phyloP scores from a whole-genome alignment of 2,113 vertebrate species.

The Hymenochirus boettgeri region DNA sequence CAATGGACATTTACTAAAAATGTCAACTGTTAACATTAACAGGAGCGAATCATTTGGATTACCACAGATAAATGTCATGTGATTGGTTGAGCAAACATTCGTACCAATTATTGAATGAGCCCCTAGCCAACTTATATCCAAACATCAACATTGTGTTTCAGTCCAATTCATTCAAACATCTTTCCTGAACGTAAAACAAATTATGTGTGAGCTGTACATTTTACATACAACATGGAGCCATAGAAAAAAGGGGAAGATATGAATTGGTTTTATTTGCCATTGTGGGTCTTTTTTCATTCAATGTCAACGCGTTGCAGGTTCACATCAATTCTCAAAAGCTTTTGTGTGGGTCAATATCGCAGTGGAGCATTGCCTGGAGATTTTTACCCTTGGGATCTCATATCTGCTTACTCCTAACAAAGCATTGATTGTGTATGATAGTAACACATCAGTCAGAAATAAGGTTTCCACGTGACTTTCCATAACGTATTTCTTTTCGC shows the following conservation, averaged over 20 bases:
- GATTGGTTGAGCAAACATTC: too few species aligned
- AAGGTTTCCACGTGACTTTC: slow-evolving; percentile 1
- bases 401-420: slow-evolving; percentile 22
- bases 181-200: too few species aligned
- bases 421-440: slow-evolving; percentile 19
- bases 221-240: neutral
- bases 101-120: too few species aligned
- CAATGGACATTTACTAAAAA: too few species aligned
- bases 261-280: neutral
- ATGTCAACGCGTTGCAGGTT: slow-evolving; percentile 1
- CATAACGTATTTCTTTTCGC: neutral
- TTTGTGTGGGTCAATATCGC: slow-evolving; percentile 16
- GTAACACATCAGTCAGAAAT: neutral
- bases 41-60: too few species aligned
- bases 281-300: neutral
- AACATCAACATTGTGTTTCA: too few species aligned
- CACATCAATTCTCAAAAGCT: slow-evolving; percentile 8
- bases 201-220: too few species aligned
- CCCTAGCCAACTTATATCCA: too few species aligned
- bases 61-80: too few species aligned
- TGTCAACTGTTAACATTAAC: too few species aligned
- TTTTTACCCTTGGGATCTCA: slow-evolving; percentile 6
- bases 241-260: neutral
- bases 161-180: too few species aligned
- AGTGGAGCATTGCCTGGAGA: neutral